phyloP scores from a whole-genome alignment of 2,888 invertebrate genomes.

The Drosophila nr. medialis region DNA sequence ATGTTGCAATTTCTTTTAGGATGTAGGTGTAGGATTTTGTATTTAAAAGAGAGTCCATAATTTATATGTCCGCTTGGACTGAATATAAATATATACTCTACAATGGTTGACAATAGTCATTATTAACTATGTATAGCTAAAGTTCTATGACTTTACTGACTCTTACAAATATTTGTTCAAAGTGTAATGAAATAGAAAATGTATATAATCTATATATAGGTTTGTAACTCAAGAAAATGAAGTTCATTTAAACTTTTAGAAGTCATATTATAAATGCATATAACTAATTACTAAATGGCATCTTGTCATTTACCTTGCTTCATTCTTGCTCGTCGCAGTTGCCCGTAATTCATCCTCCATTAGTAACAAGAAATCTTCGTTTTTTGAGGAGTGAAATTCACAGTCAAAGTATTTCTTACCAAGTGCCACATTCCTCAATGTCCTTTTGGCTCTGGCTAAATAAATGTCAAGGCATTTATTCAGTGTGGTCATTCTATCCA shows the following conservation, averaged over 20 bases:
- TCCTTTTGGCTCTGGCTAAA: conserved; percentile 1
- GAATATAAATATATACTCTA: background rate
- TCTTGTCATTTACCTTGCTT: background rate
- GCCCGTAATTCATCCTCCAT: background rate
- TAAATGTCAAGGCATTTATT: conserved; percentile 36
- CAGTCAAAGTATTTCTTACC: background rate
- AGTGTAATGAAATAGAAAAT: no score
- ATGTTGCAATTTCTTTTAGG: background rate
- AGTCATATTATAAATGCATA: background rate
- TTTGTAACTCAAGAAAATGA: background rate
- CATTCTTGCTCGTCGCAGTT: no score
- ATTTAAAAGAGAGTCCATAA: background rate
- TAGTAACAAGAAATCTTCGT: background rate
- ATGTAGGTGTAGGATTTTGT: background rate
- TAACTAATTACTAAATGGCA: background rate
- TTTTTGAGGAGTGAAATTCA: background rate
- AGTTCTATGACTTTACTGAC: background rate
- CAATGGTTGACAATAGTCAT: background rate
- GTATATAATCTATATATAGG: no score
- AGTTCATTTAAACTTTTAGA: background rate
- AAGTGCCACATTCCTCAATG: background rate
- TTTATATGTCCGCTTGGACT: no score
- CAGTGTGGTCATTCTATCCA: conserved; percentile 23
- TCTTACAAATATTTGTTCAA: background rate
- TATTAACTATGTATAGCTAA: background rate